Evolutionary conservation across 2,888 invertebrate genomes (phyloP).

Genomic region (Cabera pusaria): DNA sequence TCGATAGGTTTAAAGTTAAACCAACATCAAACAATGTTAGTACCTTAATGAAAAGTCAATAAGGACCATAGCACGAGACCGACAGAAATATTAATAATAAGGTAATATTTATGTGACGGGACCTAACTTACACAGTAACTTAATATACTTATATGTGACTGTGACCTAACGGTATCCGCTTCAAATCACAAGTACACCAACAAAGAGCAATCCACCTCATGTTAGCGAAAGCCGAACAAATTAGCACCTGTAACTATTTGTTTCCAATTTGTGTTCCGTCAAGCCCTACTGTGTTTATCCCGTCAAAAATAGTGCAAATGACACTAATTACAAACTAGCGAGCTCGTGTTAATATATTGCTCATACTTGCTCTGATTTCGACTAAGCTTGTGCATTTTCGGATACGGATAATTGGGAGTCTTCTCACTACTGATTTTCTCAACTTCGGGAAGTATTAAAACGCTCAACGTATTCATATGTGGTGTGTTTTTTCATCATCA

Average conservation of each 20-base stretch:
- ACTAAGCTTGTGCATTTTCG: constrained; percentile 41
- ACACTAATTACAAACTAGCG: constrained; percentile 77
- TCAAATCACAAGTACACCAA: constrained; percentile 51
- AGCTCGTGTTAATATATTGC: constrained; percentile 67
- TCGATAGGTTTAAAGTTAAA: too few species aligned
- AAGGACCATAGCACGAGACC: too few species aligned
- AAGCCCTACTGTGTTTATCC: constrained; percentile 76
- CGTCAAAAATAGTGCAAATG: constrained; percentile 80
- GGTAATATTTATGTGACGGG: too few species aligned
- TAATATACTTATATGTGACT: too few species aligned
- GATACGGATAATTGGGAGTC: constrained; percentile 35
- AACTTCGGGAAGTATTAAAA: too few species aligned
- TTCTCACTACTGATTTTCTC: too few species aligned
- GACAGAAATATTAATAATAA: too few species aligned
- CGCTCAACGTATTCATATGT: too few species aligned
- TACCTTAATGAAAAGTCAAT: too few species aligned
- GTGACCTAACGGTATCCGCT: constrained; percentile 51
- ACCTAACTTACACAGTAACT: too few species aligned
- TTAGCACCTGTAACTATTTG: constrained; percentile 78
- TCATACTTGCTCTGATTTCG: constrained; percentile 64
- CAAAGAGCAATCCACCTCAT: constrained; percentile 59
- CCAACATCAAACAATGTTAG: too few species aligned
- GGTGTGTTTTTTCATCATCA: too few species aligned
- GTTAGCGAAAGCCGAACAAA: constrained; percentile 80
- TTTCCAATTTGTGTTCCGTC: constrained; percentile 76